These are phyloP conservation scores for Pseudomyrmex flavicornis DNA, from an alignment of 1,140 invertebrate genomes.

Conservation along the genomic window DNA sequence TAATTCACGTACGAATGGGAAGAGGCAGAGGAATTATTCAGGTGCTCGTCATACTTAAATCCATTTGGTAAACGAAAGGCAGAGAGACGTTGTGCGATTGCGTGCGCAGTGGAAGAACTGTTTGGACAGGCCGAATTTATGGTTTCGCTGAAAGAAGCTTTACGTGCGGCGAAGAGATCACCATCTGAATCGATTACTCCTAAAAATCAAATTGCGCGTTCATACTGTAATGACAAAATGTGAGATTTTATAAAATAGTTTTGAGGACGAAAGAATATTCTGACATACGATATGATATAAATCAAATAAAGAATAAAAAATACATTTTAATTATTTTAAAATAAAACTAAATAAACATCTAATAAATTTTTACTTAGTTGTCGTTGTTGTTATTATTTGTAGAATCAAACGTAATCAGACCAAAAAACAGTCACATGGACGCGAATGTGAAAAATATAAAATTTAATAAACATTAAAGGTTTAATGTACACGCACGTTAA, in stretches of 20 bases:
- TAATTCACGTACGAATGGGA: conserved; percentile 3
- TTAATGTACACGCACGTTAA: conserved; percentile 47
- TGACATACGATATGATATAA: background rate
- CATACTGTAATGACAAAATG: conserved; percentile 20
- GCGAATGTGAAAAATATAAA: conserved; percentile 38
- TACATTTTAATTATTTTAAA: background rate
- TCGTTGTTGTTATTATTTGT: background rate
- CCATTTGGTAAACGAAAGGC: conserved; percentile 8
- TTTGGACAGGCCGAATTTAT: conserved; percentile 66
- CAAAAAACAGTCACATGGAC: background rate
- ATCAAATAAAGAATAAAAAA: background rate
- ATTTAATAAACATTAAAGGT: conserved; percentile 49
- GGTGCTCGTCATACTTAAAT: conserved; percentile 66
- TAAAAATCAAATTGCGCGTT: conserved; percentile 35
- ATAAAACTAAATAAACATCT: background rate
- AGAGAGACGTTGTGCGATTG: conserved; percentile 49
- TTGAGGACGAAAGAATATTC: background rate
- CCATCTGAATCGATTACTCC: conserved; percentile 42
- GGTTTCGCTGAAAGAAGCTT: conserved; percentile 61
- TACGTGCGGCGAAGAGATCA: conserved; percentile 28
- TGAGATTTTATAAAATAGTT: background rate
- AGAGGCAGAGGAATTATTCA: conserved; percentile 40
- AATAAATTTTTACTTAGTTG: background rate
- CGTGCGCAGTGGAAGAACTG: conserved; percentile 58
- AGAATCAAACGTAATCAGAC: background rate